Percentiles rank a stretch among this genome's conserved stretches.
These are phyloP conservation scores for Metalampra italica DNA, from an alignment of 2,888 invertebrate genomes.

Conservation along the genomic window DNA sequence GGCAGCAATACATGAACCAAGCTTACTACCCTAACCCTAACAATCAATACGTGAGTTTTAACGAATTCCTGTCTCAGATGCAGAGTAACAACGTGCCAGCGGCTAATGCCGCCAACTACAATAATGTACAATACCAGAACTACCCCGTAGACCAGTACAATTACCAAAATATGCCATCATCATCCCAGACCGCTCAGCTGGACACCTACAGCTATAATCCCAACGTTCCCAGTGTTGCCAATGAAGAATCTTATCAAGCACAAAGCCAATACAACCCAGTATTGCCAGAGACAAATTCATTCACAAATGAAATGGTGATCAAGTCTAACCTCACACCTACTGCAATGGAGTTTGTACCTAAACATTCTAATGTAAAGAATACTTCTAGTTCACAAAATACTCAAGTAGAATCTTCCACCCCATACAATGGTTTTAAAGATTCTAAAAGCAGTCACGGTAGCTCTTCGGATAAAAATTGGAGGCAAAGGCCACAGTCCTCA, in stretches of 20 bases:
- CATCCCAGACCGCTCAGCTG: conserved; percentile 42
- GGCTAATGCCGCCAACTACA: conserved; percentile 38
- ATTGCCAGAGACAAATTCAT: conserved; percentile 31
- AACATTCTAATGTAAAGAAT: conserved; percentile 36
- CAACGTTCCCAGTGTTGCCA: conserved; percentile 33
- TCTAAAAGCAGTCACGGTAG: conserved; percentile 31
- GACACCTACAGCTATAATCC: conserved; percentile 42
- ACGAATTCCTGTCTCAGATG: conserved; percentile 66
- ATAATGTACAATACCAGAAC: conserved; percentile 51
- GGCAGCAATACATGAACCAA: conserved; percentile 50
- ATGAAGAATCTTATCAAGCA: conserved; percentile 36
- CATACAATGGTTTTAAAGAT: conserved; percentile 24
- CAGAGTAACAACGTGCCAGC: conserved; percentile 40
- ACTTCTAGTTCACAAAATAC: conserved; percentile 36
- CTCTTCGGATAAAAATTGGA: conserved; percentile 57
- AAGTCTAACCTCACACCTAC: conserved; percentile 77
- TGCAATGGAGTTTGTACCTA: conserved; percentile 79
- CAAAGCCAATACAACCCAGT: conserved; percentile 37
- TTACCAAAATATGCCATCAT: conserved; percentile 52
- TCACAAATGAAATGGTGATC: conserved; percentile 49
- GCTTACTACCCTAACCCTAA: conserved; percentile 49
- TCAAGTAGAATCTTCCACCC: conserved; percentile 32
- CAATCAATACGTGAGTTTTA: conserved; percentile 66
- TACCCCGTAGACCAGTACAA: conserved; percentile 49
- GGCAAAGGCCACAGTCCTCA: conserved; percentile 48